Evolutionary conservation across 2,113 vertebrate genomes (phyloP).

Genomic region (Dendropsophus ebraccatus): DNA sequence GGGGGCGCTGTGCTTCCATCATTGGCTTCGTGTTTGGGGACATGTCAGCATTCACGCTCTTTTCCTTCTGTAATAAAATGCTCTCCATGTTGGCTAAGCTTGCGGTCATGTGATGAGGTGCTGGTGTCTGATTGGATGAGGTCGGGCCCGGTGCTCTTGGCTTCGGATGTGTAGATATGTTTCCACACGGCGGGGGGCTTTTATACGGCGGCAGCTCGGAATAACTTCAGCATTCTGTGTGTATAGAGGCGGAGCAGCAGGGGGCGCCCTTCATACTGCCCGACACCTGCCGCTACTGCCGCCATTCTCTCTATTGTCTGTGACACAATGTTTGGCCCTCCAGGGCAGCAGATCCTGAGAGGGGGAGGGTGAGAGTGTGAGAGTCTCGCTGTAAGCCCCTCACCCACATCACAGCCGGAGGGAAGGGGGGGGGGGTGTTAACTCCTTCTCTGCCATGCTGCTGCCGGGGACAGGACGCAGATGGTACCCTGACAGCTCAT

Average conservation of each 20-base stretch:
- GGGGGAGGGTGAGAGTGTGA: no score
- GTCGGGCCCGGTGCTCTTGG: background rate
- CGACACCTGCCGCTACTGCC: constrained; percentile 13
- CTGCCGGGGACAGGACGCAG: no score
- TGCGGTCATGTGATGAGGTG: background rate
- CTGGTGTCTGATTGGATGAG: background rate
- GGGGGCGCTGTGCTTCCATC: background rate
- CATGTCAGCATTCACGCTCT: background rate
- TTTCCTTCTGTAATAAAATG: background rate
- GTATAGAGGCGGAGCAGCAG: background rate
- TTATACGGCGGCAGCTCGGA: background rate
- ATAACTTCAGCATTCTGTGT: background rate
- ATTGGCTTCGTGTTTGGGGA: background rate
- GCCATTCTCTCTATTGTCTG: constrained; percentile 9
- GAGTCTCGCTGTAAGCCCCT: background rate
- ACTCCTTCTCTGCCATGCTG: background rate
- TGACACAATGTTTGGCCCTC: background rate
- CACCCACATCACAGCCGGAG: background rate
- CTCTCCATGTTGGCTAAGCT: background rate
- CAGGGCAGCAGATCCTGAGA: background rate
- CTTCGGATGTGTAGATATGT: no score
- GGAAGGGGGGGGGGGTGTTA: background rate
- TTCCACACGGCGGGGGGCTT: background rate
- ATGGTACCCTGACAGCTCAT: background rate
- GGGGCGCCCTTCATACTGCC: background rate